Evolutionary conservation across 2,888 invertebrate genomes (phyloP), one percentile per base, ranked within the genome.

Genomic region (Cosmorhoe ocellata): DNA sequence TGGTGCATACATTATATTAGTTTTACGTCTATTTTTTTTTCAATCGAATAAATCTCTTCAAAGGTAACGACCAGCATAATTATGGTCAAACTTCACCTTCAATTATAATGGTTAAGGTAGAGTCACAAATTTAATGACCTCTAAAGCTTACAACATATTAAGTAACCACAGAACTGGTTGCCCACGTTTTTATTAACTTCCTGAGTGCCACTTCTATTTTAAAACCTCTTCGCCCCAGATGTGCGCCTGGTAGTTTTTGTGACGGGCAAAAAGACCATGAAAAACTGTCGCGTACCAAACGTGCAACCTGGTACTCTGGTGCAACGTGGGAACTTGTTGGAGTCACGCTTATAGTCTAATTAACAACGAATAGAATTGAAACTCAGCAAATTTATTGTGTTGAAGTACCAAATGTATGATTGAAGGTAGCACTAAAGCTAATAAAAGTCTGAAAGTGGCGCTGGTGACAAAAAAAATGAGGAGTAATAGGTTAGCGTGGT

Each of bases 171-270:
- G 41, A 44, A 27, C 28, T 28, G 27, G 27, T 36, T 31, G 27
- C 40, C 43, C 27, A 61, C 59, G 56, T 68, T 74, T 69, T 69
- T 74, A 70, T 71, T 73, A 70, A 74, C 78, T 77, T 78, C 75
- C 79, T 75, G 69, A 71, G 30, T 49, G 22, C 44, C 74, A 76
- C 70, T 74, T 73, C 84, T 74, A 66, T 88, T 80, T 85, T 89
- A 87, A 59, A 64, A 44, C 36, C 72, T 70, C 67, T 69, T 69
- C 64, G 67, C 67, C 55, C 81, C 88, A 89, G 86, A 88, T 90
- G 89, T 79, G 74, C 74, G 77, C 81, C 77, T 81, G 71, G 70
- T 69, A 51, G 55, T 73, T 84, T 87, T 85, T 81, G 65, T 70
- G 37, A 49, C 43, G 12, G 32, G 34, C 27, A 53, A 53, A 48